Evolutionary conservation across 2,888 invertebrate species (phyloP), one percentile per base, ranked within the genome.

Genomic region (Hedya salicella): DNA sequence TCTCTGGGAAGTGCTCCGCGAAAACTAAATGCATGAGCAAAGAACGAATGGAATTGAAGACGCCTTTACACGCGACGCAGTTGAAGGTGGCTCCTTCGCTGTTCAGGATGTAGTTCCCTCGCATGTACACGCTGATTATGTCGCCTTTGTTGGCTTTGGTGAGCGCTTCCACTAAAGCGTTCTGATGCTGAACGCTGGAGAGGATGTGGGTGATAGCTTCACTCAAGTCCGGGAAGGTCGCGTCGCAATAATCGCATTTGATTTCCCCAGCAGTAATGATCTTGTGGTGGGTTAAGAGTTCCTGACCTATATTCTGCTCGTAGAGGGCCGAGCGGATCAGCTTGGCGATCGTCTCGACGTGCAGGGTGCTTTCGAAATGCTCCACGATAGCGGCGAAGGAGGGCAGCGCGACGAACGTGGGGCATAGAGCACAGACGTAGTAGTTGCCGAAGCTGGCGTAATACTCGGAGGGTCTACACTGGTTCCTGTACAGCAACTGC

Each of bases 401-500:
- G 0, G 92, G 91, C 19, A 89, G 53, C 0, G 91, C 89, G 0
- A 88, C 74, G 56, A 82, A 85, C 0, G 80, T 77, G 0, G 91
- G 89, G 62, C 92, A 92, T 0, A 92, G 76, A 0, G 88, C 71
- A 72, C 92, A 92, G 0, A 89, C 76, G 75, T 89, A 92, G 69
- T 81, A 91, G 57, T 92, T 92, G 19, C 92, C 92, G 70, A 92
- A 92, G 36, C 91, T 91, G 0, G 92, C 92, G 68, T 76, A 92
- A 68, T 91, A 91, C 69, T 92, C 92, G 0, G 84, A 81, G 0
- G 92, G 91, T 0, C 92, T 82, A 69, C 91, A 90, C 17, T 87
- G 81, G 64, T 91, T 91, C 42, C 83, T 89, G 72, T 89, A 92
- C 0, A 92, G 74, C 75, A 89, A 70, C 0, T 82, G 71, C 0